These are phyloP conservation scores for Synergus umbraculus DNA, from an alignment of 2,888 invertebrate genomes.

Conservation along the genomic window DNA sequence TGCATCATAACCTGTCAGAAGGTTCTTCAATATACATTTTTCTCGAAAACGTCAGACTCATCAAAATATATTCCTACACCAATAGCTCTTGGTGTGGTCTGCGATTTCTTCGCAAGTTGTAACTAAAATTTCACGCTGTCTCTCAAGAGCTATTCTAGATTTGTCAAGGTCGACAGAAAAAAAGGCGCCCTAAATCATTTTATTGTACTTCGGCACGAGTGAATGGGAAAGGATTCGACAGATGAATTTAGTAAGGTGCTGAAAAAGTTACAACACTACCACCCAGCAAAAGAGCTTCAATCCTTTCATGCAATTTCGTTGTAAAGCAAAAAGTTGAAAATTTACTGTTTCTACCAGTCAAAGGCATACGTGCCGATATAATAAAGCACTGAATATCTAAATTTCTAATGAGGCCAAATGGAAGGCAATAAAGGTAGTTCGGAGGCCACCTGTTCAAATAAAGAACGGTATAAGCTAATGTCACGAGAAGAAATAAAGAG, in stretches of 20 bases:
- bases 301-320: not conserved
- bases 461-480: not conserved
- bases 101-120: conserved; percentile 5
- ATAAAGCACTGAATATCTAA: not conserved
- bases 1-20: conserved; percentile 65
- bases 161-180: conserved; percentile 25
- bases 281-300: not conserved
- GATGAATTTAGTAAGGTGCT: conserved; percentile 31
- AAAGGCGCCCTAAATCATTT: conserved; percentile 27
- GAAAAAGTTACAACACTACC: conserved; percentile 14
- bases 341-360: conserved; percentile 4
- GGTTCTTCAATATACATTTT: not conserved
- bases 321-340: not conserved
- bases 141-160: not conserved
- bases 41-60: not conserved
- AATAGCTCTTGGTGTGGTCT: conserved; percentile 1
- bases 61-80: not conserved
- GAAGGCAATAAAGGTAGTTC: not conserved
- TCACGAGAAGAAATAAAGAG: not conserved
- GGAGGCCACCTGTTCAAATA: conserved; percentile 2
- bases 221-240: not conserved
- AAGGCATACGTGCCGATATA: not conserved
- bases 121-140: conserved; percentile 32
- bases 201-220: not conserved
- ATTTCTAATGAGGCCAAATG: conserved; percentile 12